These are phyloP conservation scores for Aphis craccivora DNA, from an alignment of 1,140 invertebrate genomes.

Conservation along the genomic window DNA sequence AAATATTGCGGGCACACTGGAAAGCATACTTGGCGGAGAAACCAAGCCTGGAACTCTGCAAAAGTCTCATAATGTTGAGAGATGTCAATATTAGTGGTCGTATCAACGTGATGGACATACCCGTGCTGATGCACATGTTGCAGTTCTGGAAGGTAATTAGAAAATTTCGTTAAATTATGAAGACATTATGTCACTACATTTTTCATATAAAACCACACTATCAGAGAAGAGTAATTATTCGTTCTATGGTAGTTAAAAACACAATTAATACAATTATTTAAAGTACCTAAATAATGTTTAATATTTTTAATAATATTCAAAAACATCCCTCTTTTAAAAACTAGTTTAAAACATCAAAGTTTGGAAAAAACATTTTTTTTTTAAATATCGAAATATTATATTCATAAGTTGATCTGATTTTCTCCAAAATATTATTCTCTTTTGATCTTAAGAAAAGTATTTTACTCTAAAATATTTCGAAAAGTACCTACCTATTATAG, in stretches of 20 bases:
- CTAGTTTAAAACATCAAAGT: neutral
- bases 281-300: neutral
- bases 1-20: constrained; percentile 71
- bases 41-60: constrained; percentile 71
- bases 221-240: neutral
- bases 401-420: no score
- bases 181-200: neutral
- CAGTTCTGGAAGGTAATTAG: constrained; percentile 72
- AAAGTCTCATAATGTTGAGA: constrained; percentile 74
- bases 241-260: neutral
- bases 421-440: no score
- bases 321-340: neutral
- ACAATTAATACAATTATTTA: neutral
- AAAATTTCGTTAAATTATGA: neutral
- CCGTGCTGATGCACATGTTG: constrained; percentile 71
- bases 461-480: no score
- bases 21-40: constrained; percentile 68
- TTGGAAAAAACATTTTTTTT: no score
- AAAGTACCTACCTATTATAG: no score
- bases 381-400: no score
- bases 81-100: constrained; percentile 74
- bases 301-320: neutral
- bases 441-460: no score
- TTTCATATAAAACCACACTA: neutral
- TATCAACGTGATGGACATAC: constrained; percentile 70